Conservation (phyloP, 2,888 invertebrate species). For the Aspidiotus destructor region DNA sequence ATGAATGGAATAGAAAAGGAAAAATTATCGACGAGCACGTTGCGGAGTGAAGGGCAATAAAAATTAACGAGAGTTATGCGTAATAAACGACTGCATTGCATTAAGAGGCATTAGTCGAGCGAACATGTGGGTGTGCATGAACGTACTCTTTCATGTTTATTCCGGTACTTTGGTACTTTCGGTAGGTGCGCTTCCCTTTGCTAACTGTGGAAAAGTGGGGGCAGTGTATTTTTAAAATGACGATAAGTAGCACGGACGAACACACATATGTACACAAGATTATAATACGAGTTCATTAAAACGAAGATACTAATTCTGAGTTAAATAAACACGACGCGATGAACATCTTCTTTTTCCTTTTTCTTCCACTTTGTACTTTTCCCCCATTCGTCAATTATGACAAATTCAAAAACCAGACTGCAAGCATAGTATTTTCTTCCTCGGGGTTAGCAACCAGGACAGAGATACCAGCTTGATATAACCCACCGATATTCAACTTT, state of each 20-base stretch:
- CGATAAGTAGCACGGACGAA: neutral
- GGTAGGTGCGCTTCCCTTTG: neutral
- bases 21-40: neutral
- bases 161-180: too few species aligned
- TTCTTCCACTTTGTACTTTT: too few species aligned
- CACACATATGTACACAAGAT: neutral
- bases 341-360: too few species aligned
- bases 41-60: neutral
- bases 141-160: neutral
- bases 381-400: too few species aligned
- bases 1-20: neutral
- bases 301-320: neutral
- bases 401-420: too few species aligned
- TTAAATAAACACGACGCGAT: neutral
- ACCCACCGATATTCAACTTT: too few species aligned
- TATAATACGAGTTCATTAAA: neutral
- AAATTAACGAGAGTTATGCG: neutral
- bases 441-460: too few species aligned
- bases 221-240: neutral
- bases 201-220: neutral
- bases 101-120: neutral
- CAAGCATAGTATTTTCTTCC: too few species aligned
- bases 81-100: neutral
- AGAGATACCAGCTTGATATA: too few species aligned
- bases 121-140: slow-evolving; percentile 1